Evolutionary conservation across 1,140 invertebrate species (phyloP).

Genomic region (Megalonaias nervosa): DNA sequence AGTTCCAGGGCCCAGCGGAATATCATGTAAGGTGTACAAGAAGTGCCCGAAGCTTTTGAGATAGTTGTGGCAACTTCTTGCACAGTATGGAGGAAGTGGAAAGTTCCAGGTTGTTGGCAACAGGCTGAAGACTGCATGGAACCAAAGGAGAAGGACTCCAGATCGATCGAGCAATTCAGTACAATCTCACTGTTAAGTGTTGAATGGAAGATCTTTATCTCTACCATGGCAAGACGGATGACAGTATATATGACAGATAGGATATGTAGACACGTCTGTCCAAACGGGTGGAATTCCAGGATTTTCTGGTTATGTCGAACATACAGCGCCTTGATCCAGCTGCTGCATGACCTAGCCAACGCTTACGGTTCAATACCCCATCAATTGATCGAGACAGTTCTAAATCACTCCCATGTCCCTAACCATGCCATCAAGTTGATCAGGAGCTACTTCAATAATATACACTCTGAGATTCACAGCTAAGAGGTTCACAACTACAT

Average conservation of each 20-base stretch:
- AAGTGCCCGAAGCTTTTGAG: neutral
- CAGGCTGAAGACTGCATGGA: neutral
- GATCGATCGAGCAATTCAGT: constrained; percentile 10
- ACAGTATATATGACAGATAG: no score
- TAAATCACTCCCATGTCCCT: no score
- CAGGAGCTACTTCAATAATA: constrained; percentile 12
- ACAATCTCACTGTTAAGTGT: constrained; percentile 14
- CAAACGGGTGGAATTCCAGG: constrained; percentile 26
- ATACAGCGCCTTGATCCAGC: constrained; percentile 18
- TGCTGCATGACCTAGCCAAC: constrained; percentile 11
- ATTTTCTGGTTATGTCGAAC: constrained; percentile 29
- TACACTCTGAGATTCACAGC: constrained; percentile 22
- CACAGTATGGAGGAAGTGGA: constrained; percentile 9
- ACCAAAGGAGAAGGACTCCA: constrained; percentile 12
- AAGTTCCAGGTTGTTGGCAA: neutral
- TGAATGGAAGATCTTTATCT: constrained; percentile 4
- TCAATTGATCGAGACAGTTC: no score
- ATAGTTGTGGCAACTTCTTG: neutral
- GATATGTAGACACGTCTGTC: constrained; percentile 27
- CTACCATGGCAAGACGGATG: constrained; percentile 2
- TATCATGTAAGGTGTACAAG: constrained; percentile 12
- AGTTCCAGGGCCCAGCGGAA: constrained; percentile 18
- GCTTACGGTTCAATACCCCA: no score
- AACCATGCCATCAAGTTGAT: neutral
- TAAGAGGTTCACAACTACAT: constrained; percentile 26